A percentile compares a stretch with the other conserved stretches of the same genome.
Evolutionary conservation across 2,888 invertebrate genomes (phyloP).

Genomic region (Aleiodes testaceus): DNA sequence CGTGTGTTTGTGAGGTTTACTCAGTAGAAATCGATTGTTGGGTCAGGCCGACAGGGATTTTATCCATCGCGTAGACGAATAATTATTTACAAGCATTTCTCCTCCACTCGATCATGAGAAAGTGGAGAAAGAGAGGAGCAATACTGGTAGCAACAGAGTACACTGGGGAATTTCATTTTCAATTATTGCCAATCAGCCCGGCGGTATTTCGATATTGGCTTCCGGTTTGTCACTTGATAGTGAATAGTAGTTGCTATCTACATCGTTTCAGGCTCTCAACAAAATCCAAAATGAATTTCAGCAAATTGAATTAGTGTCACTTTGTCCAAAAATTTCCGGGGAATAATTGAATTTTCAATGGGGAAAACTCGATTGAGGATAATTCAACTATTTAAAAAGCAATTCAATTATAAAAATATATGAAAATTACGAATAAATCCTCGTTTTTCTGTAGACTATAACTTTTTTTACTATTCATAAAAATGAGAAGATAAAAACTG

Average conservation of each 20-base stretch:
- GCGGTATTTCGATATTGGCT: slow-evolving; percentile 50
- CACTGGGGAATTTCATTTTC: slow-evolving; percentile 44
- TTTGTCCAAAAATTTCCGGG: background rate
- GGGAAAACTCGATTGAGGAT: background rate
- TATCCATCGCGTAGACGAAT: slow-evolving; percentile 40
- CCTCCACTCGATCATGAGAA: background rate
- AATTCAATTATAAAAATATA: too few relatives aligned
- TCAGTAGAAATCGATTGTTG: slow-evolving; percentile 29
- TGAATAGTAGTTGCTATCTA: background rate
- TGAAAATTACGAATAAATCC: background rate
- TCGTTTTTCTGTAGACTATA: background rate
- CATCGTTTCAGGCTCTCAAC: slow-evolving; percentile 6
- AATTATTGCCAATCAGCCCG: slow-evolving; percentile 47
- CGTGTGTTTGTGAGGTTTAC: background rate
- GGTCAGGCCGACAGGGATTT: slow-evolving; percentile 41
- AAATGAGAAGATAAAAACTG: background rate
- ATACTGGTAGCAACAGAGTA: slow-evolving; percentile 1
- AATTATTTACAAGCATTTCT: slow-evolving; percentile 46
- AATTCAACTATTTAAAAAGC: too few relatives aligned
- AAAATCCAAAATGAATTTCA: slow-evolving; percentile 3
- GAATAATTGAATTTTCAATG: background rate
- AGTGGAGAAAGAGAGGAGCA: background rate
- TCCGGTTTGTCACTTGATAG: slow-evolving; percentile 47
- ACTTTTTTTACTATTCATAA: background rate
- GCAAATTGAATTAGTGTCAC: background rate